Evolutionary conservation across 2,113 vertebrate genomes (phyloP).

Genomic region (Carollia perspicillata): DNA sequence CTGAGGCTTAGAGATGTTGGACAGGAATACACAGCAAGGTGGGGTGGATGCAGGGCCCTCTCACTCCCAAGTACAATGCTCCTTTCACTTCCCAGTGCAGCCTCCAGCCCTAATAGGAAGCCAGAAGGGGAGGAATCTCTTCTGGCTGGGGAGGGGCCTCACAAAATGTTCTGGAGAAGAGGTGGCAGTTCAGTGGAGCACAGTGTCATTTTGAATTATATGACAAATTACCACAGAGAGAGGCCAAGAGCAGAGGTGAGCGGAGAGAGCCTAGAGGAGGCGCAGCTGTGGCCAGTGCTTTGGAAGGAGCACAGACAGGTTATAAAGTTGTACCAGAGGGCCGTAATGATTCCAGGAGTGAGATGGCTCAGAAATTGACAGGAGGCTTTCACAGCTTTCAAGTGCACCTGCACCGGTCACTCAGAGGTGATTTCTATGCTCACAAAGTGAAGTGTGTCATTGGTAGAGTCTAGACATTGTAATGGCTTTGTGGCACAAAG

Average conservation of each 20-base stretch:
- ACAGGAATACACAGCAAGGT: not conserved
- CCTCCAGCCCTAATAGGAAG: not conserved
- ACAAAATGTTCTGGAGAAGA: not conserved
- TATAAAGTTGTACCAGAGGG: constrained; percentile 31
- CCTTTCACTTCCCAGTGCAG: not conserved
- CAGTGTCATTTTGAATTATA: constrained; percentile 38
- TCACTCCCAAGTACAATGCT: not conserved
- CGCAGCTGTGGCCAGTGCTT: not conserved
- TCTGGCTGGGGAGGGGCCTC: not conserved
- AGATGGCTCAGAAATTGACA: not conserved
- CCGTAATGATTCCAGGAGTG: not conserved
- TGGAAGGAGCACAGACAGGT: constrained; percentile 37
- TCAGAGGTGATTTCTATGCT: constrained; percentile 12
- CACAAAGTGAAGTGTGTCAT: constrained; percentile 30
- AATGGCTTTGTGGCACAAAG: constrained; percentile 22
- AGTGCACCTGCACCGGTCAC: not conserved
- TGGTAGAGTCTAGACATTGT: constrained; percentile 3
- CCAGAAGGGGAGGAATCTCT: not conserved
- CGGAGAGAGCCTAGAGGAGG: not conserved
- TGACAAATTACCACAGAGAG: constrained; percentile 22
- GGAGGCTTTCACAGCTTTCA: constrained; percentile 30
- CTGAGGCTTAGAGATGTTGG: not conserved
- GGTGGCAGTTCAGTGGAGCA: not conserved
- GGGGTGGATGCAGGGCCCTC: not conserved
- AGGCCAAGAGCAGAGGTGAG: not conserved